Evolutionary conservation across 2,113 vertebrate genomes (phyloP).

Genomic region (Sorex fumeus): DNA sequence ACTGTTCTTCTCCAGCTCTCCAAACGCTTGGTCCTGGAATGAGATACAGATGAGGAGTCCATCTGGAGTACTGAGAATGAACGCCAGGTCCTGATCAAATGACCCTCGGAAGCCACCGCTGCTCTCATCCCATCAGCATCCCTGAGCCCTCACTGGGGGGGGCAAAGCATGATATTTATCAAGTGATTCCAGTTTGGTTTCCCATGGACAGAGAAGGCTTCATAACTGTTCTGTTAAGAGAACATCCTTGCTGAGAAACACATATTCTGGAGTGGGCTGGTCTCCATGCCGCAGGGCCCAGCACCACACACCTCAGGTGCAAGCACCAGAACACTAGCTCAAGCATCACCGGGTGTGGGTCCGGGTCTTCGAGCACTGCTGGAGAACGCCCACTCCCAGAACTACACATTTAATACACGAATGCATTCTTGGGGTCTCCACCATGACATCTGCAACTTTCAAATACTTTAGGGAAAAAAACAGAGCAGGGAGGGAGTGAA

Average conservation of each 20-base stretch:
- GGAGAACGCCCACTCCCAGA: neutral
- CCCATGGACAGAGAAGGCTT: neutral
- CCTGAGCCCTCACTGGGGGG: constrained; percentile 39
- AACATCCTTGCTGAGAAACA: no score
- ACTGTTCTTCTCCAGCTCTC: constrained; percentile 99
- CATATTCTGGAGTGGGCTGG: no score
- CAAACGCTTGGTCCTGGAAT: constrained; percentile 97
- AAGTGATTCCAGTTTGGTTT: constrained; percentile 46
- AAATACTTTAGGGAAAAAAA: constrained; percentile 10
- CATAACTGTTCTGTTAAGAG: no score
- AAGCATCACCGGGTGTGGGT: no score
- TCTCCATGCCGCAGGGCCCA: no score
- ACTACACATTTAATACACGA: neutral
- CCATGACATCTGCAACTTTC: constrained; percentile 13
- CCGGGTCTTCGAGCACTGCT: no score
- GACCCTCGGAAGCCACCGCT: neutral
- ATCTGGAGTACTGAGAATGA: constrained; percentile 43
- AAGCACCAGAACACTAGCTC: no score
- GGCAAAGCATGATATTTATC: neutral
- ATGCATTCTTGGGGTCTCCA: neutral
- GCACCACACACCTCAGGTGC: no score
- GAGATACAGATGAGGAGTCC: constrained; percentile 56
- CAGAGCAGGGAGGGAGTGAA: no score
- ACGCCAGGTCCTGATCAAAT: constrained; percentile 32
- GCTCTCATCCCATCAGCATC: neutral